These are phyloP conservation scores for honey bee (Apis mellifera) DNA, from an alignment of 1,140 invertebrate species.

Conservation along the genomic window DNA sequence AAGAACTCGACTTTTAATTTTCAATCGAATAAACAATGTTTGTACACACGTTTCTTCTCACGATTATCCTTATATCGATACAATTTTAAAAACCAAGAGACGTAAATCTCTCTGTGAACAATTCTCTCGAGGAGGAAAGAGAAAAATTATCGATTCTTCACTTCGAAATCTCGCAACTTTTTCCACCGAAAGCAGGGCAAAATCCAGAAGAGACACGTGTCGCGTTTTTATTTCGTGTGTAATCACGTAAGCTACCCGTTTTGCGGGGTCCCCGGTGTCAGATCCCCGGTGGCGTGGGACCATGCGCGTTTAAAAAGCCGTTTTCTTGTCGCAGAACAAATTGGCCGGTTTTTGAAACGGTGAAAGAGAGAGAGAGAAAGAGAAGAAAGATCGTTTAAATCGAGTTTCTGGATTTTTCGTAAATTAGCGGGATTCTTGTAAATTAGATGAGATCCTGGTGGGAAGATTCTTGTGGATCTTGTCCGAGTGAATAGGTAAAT, in stretches of 20 bases:
- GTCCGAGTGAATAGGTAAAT: too few relatives aligned
- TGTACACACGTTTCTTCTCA: too few relatives aligned
- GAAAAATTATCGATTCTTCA: too few relatives aligned
- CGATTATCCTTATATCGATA: too few relatives aligned
- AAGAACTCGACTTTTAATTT: too few relatives aligned
- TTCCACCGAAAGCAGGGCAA: too few relatives aligned
- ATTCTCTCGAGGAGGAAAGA: too few relatives aligned
- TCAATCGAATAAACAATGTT: too few relatives aligned
- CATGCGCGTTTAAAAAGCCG: constrained; percentile 40
- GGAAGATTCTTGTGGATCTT: neutral
- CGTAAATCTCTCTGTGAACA: too few relatives aligned
- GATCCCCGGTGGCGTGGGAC: constrained; percentile 78
- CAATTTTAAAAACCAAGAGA: too few relatives aligned
- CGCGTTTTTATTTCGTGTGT: neutral
- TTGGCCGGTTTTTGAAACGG: neutral
- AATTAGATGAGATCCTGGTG: neutral
- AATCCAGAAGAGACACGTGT: neutral
- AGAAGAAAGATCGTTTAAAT: neutral
- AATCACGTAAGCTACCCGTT: constrained; percentile 69
- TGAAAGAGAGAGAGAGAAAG: neutral
- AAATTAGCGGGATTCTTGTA: neutral
- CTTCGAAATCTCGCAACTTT: too few relatives aligned
- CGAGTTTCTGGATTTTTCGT: neutral
- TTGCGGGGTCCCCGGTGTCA: constrained; percentile 72
- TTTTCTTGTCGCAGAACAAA: constrained; percentile 29